Evolutionary conservation across 2,888 invertebrate genomes (phyloP).

Genomic region (Cheilosia urbana): DNA sequence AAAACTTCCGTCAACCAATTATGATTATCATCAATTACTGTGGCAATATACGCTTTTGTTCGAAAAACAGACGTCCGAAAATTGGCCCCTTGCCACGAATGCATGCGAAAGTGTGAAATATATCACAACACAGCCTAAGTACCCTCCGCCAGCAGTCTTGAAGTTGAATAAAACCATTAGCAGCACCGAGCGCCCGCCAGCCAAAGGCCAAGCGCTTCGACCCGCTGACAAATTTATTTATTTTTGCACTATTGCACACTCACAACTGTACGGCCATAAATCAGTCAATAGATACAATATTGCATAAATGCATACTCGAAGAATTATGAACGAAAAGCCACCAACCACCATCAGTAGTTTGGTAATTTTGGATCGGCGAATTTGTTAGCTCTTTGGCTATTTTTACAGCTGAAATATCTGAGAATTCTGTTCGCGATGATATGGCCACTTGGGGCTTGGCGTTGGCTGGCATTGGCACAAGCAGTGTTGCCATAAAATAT

Average conservation of each 20-base stretch:
- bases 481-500: no score
- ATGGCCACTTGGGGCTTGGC: neutral
- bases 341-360: neutral
- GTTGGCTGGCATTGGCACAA: neutral
- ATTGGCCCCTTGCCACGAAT: conserved; percentile 60
- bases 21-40: conserved; percentile 33
- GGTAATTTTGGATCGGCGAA: conserved; percentile 35
- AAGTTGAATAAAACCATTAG: conserved; percentile 57
- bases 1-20: conserved; percentile 33
- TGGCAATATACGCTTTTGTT: neutral
- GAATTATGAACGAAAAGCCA: conserved; percentile 4
- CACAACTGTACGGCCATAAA: conserved; percentile 38
- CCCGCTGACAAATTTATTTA: conserved; percentile 51
- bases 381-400: neutral
- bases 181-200: neutral
- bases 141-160: conserved; percentile 29
- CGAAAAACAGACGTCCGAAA: conserved; percentile 24
- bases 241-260: conserved; percentile 47
- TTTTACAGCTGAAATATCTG: neutral
- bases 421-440: neutral
- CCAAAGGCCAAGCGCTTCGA: neutral
- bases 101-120: conserved; percentile 52
- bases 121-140: conserved; percentile 31
- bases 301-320: conserved; percentile 32
- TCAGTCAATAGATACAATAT: conserved; percentile 64